Percentiles rank a stretch among this genome's conserved stretches.
phyloP scores from a whole-genome alignment of 53 echinoderm and acorn worm genomes.

The Echinarachnius parma region DNA sequence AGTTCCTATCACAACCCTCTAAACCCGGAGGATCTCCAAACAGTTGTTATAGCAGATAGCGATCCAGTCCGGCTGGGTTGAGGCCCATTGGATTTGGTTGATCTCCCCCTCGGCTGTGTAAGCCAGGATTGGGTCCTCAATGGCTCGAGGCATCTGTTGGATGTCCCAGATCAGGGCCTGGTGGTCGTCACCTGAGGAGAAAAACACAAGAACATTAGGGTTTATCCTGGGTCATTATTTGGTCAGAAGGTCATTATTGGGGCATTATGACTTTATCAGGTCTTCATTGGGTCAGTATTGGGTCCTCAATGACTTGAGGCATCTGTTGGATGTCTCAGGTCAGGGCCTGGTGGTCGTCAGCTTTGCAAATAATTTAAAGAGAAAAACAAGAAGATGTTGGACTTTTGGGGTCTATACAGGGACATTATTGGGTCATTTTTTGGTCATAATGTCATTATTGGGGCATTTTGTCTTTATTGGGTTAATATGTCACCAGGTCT shows the following conservation, averaged over 20 bases:
- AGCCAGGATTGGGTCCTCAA: constrained; percentile 95
- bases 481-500: too few species aligned
- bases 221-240: too few species aligned
- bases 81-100: constrained; percentile 99
- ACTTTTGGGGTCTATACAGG: too few species aligned
- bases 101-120: constrained; percentile 99
- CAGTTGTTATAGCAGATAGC: constrained; percentile 99
- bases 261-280: too few species aligned
- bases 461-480: too few species aligned
- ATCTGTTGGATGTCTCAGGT: constrained; percentile 99
- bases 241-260: too few species aligned
- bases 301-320: constrained; percentile 96
- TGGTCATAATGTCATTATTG: too few species aligned
- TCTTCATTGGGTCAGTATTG: constrained; percentile 88
- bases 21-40: constrained; percentile 88
- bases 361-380: too few species aligned
- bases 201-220: not conserved
- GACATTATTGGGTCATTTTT: too few species aligned
- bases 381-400: too few species aligned
- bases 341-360: constrained; percentile 97
- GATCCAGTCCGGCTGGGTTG: constrained; percentile 98
- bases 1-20: too few species aligned
- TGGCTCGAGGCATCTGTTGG: constrained; percentile 97
- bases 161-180: constrained; percentile 99
- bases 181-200: constrained; percentile 83